Evolutionary conservation across 2,888 invertebrate species (phyloP).

Genomic region (Clivina fossor): DNA sequence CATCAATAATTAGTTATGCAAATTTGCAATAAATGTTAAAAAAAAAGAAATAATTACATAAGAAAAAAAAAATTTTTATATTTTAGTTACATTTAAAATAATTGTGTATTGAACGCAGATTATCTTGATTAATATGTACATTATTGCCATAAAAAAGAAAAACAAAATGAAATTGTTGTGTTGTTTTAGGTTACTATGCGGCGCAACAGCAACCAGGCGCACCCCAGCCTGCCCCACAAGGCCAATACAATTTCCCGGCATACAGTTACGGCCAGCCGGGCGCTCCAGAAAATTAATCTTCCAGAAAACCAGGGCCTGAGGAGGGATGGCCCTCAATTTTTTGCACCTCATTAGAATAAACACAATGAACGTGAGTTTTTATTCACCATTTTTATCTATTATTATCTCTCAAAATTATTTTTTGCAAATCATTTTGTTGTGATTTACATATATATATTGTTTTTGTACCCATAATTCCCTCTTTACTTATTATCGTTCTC

Average conservation of each 20-base stretch:
- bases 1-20: no score
- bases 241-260: conserved; percentile 53
- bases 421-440: background rate
- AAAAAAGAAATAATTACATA: no score
- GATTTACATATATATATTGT: background rate
- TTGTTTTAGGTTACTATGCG: conserved; percentile 49
- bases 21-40: no score
- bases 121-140: no score
- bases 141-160: no score
- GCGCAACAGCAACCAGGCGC: conserved; percentile 43
- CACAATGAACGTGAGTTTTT: no score
- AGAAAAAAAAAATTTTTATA: no score
- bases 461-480: background rate
- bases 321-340: background rate
- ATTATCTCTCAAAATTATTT: no score
- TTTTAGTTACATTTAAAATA: no score
- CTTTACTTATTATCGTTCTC: background rate
- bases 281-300: conserved; percentile 31
- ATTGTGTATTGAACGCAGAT: no score
- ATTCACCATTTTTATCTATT: no score
- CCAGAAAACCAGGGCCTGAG: conserved; percentile 7
- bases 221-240: conserved; percentile 46
- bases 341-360: no score
- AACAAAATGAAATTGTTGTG: conserved; percentile 26
- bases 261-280: conserved; percentile 50